phyloP scores from a whole-genome alignment of 2,113 vertebrate genomes.

The Eupsittula cactorum region DNA sequence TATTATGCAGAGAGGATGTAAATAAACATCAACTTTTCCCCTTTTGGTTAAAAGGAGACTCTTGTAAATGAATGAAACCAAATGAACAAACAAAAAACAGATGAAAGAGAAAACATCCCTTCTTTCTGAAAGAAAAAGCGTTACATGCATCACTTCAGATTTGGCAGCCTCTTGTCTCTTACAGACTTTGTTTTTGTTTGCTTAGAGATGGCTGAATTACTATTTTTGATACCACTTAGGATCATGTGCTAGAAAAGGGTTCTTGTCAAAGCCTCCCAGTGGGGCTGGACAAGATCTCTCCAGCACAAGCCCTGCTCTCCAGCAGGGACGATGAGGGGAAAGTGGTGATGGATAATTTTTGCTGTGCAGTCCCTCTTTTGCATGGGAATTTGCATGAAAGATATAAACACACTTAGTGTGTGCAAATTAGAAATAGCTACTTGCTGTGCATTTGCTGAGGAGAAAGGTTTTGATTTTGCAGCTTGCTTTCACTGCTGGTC shows the following conservation, averaged over 20 bases:
- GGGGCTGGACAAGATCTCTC: conserved; percentile 36
- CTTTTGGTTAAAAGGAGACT: neutral
- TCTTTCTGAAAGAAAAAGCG: conserved; percentile 39
- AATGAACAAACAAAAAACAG: conserved; percentile 39
- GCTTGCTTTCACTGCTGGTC: neutral
- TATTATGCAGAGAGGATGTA: neutral
- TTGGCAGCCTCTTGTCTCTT: conserved; percentile 64
- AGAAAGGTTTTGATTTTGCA: conserved; percentile 5
- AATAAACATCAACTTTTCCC: conserved; percentile 7
- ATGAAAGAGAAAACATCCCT: conserved; percentile 17
- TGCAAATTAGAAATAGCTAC: conserved; percentile 26
- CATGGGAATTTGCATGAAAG: conserved; percentile 43
- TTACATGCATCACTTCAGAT: conserved; percentile 63
- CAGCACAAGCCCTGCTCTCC: neutral
- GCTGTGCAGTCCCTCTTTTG: conserved; percentile 8
- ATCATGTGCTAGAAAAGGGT: conserved; percentile 25
- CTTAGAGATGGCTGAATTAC: conserved; percentile 62
- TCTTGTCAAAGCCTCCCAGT: conserved; percentile 1
- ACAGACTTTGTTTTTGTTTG: conserved; percentile 57
- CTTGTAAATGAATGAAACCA: conserved; percentile 20
- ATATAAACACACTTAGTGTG: neutral
- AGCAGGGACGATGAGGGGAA: neutral
- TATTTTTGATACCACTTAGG: conserved; percentile 62
- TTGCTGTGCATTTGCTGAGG: neutral
- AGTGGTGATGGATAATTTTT: neutral